These are phyloP conservation scores for Marmota monax DNA, from an alignment of 2,113 vertebrate genomes.

Conservation along the genomic window DNA sequence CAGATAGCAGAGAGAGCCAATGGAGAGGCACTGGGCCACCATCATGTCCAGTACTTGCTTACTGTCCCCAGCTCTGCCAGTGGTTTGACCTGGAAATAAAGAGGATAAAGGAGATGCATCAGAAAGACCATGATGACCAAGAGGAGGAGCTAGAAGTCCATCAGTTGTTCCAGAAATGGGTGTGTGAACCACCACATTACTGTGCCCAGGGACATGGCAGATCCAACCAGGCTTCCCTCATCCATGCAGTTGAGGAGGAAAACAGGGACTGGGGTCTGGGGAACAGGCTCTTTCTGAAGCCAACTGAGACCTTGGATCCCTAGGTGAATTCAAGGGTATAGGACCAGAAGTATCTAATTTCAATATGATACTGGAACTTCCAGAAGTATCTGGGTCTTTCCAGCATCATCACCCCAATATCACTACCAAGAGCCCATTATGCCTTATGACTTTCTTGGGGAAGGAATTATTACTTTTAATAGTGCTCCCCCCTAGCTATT, in stretches of 20 bases:
- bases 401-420: background rate
- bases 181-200: slow-evolving; percentile 62
- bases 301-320: background rate
- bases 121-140: slow-evolving; percentile 97
- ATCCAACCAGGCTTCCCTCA: rapidly evolving
- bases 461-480: too few species aligned
- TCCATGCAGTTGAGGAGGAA: background rate
- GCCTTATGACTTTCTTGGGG: too few species aligned
- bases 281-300: background rate
- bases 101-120: slow-evolving; percentile 96
- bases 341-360: background rate
- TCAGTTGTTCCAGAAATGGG: slow-evolving; percentile 96
- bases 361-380: background rate
- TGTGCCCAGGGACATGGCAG: background rate
- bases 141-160: slow-evolving; percentile 97
- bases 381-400: background rate
- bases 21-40: too few species aligned
- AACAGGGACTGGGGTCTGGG: too few species aligned
- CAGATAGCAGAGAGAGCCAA: rapidly evolving
- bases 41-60: too few species aligned
- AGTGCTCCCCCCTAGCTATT: too few species aligned
- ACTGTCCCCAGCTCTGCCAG: slow-evolving; percentile 89
- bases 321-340: background rate
- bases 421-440: background rate
- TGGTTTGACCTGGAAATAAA: slow-evolving; percentile 96